Percentiles rank a stretch among this genome's conserved stretches.
Conservation (phyloP, 2,797 vertebrate genomes). For the Cossypha caffra region DNA sequence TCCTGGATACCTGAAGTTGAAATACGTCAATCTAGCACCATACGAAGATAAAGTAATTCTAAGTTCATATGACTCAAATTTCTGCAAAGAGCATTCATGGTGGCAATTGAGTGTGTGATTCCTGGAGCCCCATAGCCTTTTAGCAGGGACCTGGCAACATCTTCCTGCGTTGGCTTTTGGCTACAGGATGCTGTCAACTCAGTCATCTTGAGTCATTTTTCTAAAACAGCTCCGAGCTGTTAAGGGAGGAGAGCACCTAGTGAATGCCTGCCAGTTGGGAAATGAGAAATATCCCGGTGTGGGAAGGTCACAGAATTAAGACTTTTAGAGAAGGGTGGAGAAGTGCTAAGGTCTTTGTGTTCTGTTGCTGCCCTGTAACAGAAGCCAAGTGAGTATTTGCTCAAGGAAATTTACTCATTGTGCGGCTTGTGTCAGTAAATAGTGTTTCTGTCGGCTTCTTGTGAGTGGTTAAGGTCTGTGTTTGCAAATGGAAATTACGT, state of each 20-base stretch:
- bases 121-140: background rate
- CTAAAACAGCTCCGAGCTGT: constrained; percentile 15
- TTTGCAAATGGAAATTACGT: background rate
- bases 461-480: background rate
- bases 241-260: background rate
- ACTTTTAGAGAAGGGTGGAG: background rate
- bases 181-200: background rate
- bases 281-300: background rate
- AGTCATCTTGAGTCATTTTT: constrained; percentile 27
- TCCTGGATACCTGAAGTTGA: background rate
- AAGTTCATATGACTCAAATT: background rate
- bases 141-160: background rate
- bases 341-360: background rate
- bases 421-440: background rate
- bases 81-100: background rate
- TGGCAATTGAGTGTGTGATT: background rate
- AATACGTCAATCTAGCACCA: background rate
- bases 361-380: background rate
- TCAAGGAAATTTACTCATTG: background rate
- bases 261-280: constrained; percentile 1
- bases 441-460: background rate
- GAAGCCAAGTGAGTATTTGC: background rate
- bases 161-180: background rate
- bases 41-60: background rate
- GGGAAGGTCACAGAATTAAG: background rate